A percentile compares a stretch with the other conserved stretches of the same genome.
Conservation (phyloP, 1,140 invertebrate genomes). For the Pomacea maculata region DNA sequence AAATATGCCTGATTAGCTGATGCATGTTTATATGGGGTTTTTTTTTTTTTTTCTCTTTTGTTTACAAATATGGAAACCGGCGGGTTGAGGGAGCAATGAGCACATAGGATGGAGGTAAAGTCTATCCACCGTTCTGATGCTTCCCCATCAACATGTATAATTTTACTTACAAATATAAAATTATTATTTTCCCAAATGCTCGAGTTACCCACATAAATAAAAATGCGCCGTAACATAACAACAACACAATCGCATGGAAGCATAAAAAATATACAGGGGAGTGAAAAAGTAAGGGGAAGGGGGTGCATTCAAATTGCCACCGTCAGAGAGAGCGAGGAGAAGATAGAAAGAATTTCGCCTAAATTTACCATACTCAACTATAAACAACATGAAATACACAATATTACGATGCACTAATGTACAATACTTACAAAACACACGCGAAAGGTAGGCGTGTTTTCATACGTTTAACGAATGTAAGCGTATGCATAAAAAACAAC, state of each 20-base stretch:
- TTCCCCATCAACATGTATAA: neutral
- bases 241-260: neutral
- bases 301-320: neutral
- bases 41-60: too few relatives aligned
- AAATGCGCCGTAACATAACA: neutral
- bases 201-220: neutral
- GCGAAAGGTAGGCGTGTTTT: neutral
- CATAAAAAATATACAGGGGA: conserved; percentile 1
- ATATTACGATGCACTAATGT: neutral
- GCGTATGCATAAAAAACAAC: neutral
- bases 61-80: too few relatives aligned
- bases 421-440: neutral
- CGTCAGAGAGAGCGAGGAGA: neutral
- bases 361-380: neutral
- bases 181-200: neutral
- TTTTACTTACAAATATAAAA: neutral
- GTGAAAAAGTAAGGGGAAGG: neutral
- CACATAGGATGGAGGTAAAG: too few relatives aligned
- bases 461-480: neutral
- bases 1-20: too few relatives aligned
- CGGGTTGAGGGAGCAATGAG: too few relatives aligned
- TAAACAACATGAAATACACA: neutral
- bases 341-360: neutral
- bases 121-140: too few relatives aligned
- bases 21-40: too few relatives aligned